phyloP scores from a whole-genome alignment of 2,113 vertebrate genomes.

The Odocoileus virginianus region DNA sequence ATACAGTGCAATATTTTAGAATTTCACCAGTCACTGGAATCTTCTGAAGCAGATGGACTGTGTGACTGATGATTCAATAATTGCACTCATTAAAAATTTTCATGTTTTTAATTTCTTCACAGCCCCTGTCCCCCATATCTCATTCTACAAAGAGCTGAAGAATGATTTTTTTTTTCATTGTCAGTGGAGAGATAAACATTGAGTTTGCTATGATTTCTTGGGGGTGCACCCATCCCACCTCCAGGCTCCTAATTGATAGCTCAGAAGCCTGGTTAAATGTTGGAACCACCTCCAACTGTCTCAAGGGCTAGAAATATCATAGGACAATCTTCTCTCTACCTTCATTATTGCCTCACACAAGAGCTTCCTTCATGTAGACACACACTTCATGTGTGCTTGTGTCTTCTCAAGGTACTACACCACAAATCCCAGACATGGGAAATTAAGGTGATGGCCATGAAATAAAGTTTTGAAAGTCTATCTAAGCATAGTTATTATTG shows the following conservation, averaged over 20 bases:
- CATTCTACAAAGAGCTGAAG: conserved; percentile 77
- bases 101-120: conserved; percentile 82
- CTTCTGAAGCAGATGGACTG: conserved; percentile 82
- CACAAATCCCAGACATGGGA: not conserved
- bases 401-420: not conserved
- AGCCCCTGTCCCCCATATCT: conserved; percentile 21
- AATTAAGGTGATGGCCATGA: conserved; percentile 8
- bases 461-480: not conserved
- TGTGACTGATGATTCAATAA: conserved; percentile 86
- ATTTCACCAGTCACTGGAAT: conserved; percentile 74
- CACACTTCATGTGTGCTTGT: not conserved
- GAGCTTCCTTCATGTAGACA: not conserved
- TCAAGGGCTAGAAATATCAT: conserved; percentile 56
- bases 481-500: not conserved
- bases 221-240: conserved; percentile 62
- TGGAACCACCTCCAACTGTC: conserved; percentile 62
- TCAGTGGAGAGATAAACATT: conserved; percentile 83
- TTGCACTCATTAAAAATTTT: conserved; percentile 85
- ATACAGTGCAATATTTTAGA: conserved; percentile 75
- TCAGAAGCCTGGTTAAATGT: conserved; percentile 66
- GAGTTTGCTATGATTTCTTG: conserved; percentile 81
- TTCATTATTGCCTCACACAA: not conserved
- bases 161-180: conserved; percentile 79
- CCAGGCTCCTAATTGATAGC: conserved; percentile 70
- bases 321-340: conserved; percentile 1